A percentile compares a stretch with the other conserved stretches of the same genome.
These are phyloP conservation scores for Pionites leucogaster DNA, from an alignment of 2,113 vertebrate genomes.

Conservation along the genomic window DNA sequence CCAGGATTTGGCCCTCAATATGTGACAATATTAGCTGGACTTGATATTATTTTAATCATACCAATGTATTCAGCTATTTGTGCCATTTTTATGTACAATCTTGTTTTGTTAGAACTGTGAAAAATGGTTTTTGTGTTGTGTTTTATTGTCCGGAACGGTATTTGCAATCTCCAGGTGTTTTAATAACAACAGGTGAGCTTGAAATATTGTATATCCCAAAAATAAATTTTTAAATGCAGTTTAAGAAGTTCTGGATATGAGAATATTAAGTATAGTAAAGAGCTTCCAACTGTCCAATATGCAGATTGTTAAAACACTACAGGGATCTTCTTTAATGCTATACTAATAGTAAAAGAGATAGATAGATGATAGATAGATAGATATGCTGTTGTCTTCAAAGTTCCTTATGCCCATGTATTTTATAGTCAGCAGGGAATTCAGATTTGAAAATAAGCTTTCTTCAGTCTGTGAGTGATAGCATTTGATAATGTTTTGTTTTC, in stretches of 20 bases:
- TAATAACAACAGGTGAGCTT: background rate
- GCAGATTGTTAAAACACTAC: background rate
- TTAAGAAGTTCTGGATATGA: background rate
- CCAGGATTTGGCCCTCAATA: slow-evolving; percentile 45
- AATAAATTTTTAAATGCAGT: background rate
- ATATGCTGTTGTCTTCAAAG: background rate
- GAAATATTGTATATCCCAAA: background rate
- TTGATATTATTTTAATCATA: slow-evolving; percentile 50
- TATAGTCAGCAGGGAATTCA: background rate
- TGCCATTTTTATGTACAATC: slow-evolving; percentile 41
- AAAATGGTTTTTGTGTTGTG: slow-evolving; percentile 42
- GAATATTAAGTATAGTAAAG: background rate
- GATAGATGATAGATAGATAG: no score
- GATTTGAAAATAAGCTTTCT: slow-evolving; percentile 13
- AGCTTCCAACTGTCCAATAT: background rate
- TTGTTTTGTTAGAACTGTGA: slow-evolving; percentile 58
- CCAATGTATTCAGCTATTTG: slow-evolving; percentile 8
- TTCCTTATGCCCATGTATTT: background rate
- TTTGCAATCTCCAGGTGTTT: background rate
- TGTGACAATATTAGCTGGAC: slow-evolving; percentile 12
- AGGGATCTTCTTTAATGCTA: slow-evolving; percentile 8
- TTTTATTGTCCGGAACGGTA: background rate
- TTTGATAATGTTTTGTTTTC: background rate
- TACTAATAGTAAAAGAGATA: background rate
- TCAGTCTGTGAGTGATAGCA: background rate